Evolutionary conservation across 1,140 invertebrate species (phyloP), one percentile per base, ranked within the genome.

Genomic region (Temnothorax longispinosus): DNA sequence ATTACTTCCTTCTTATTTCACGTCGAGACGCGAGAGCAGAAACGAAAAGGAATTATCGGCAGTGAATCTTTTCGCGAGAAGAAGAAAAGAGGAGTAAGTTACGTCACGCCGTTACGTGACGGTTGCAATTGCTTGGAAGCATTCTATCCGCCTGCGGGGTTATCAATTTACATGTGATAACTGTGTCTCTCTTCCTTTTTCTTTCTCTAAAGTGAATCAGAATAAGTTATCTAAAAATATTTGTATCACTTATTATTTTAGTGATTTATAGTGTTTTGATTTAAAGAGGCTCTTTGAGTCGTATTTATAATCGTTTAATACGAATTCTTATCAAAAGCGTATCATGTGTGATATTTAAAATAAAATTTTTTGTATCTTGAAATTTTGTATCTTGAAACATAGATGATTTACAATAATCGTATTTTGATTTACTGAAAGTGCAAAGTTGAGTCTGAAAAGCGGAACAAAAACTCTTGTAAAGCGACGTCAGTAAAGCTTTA

Each of bases 1-100:
- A 84, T 75, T 84, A 74, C 32, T 84, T 72, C 27, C 52, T 72
- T 74, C 44, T 84, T 82, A 82, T 74, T 84, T 82, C 56, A 74
- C 67, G 69, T 84, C 27, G 15, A 58, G 67, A 35, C 44, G 58
- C 27, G 32, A 47, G 38, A 3, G 27, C 74, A 47, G 80, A 35
- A 71, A 81, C 38, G 35, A 71, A 60, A 82, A 75, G 67, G n/a
- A 84, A 72, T 62, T 84, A 84, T 84, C 80, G 69, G 44, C 41
- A 67, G 41, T 38, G 27, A 60, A 82, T 82, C 80, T 74, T 82
- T 47, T 74, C 38, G 27, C 21, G 11, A 82, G 50, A 50, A 74
- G 15, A 13, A 47, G 13, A 54, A 38, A 27, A 56, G 27, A 74
- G 11, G 3, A 74, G 10, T 35, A 18, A 47, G 67, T 82, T 82